Evolutionary conservation across 2,888 invertebrate genomes (phyloP).

Genomic region (Notodonta dromedarius): DNA sequence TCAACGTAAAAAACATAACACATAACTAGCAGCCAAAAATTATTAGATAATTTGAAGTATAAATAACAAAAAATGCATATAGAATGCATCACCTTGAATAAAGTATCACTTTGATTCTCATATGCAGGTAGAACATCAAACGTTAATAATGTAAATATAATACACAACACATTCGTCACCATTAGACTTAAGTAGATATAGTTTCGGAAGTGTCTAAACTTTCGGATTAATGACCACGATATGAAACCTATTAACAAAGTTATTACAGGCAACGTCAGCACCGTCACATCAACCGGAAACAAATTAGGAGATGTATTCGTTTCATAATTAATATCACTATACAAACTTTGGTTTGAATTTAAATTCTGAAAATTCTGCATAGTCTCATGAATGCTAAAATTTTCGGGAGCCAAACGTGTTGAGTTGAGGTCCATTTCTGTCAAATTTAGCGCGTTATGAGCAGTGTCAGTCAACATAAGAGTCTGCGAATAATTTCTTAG

Average conservation of each 20-base stretch:
- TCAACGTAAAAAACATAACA: constrained; percentile 21
- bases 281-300: neutral
- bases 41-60: neutral
- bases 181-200: neutral
- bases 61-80: neutral
- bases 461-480: too few species aligned
- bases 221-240: neutral
- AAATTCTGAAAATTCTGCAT: too few species aligned
- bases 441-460: too few species aligned
- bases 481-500: too few species aligned
- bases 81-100: neutral
- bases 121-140: neutral
- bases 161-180: neutral
- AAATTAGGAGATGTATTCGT: neutral
- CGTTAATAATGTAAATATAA: neutral
- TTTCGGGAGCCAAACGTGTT: too few species aligned
- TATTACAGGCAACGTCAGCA: neutral
- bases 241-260: neutral
- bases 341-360: too few species aligned
- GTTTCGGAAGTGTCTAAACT: neutral
- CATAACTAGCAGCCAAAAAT: constrained; percentile 19
- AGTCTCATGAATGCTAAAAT: too few species aligned
- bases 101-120: neutral
- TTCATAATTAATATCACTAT: too few species aligned
- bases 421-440: too few species aligned